Evolutionary conservation across 2,888 invertebrate species (phyloP), one percentile per base, ranked within the genome.

Genomic region (Sphaerophoria rueppellii): DNA sequence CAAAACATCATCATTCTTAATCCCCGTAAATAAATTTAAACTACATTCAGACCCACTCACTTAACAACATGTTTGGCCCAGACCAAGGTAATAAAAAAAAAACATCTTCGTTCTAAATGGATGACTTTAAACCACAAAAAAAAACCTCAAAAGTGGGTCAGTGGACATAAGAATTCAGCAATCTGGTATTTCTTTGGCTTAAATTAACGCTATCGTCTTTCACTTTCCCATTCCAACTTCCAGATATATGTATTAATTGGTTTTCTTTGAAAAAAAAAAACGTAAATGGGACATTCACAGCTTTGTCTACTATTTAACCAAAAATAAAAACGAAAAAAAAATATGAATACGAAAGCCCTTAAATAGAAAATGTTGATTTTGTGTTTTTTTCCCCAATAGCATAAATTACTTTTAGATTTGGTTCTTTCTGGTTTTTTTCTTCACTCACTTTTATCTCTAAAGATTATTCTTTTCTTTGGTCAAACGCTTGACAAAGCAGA

Each of bases 131-230:
- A 4, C 48, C 57, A 61, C 50, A 24, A 73, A 77, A 79, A 79
- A 79, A n/a, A 54, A 37, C 2, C 6, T 37, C 37, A 58, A 32
- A 78, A 77, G 73, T 82, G 54, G 82, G 82, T 82, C 82, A 82
- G 74, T 12, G 63, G 65, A 82, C 70, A 77, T 52, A 73, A 70
- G 82, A 82, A 82, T 82, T 82, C 78, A 78, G 78, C 82, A 82
- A 70, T 78, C 70, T 78, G 48, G 74, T 65, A 60, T 72, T 61
- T 63, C 50, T 70, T 58, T 24, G 24, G 69, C 57, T 24, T 71
- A 34, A 40, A 46, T 11, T 48, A 35, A 34, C 58, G 48, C 7
- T 63, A 16, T 12, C 16, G 12, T 61, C 40, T 61, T 76, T 35
- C 24, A 71, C 48, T 63, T 76, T 65, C 40, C 37, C 55, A 46